Conservation (phyloP, 2,888 invertebrate genomes). For the Lysandra bellargus region DNA sequence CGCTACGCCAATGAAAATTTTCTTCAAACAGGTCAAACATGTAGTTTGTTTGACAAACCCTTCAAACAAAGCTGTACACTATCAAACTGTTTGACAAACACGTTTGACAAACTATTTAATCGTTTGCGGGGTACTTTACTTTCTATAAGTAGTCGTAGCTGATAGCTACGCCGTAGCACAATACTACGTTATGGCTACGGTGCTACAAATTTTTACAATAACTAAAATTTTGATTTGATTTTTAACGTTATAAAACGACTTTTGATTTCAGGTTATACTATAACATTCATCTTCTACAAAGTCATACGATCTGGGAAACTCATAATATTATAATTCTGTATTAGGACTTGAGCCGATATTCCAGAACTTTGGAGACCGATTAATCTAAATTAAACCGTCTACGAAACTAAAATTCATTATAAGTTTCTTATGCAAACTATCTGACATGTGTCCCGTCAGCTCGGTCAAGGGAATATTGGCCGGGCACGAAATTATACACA, state of each 20-base stretch:
- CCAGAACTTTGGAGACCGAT: not conserved
- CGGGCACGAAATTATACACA: constrained; percentile 70
- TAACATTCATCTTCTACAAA: not conserved
- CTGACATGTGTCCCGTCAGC: constrained; percentile 36
- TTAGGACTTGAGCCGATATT: not conserved
- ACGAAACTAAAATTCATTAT: constrained; percentile 24
- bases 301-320: too few relatives aligned
- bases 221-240: not conserved
- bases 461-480: constrained; percentile 55
- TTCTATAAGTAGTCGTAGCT: not conserved
- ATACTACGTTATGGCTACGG: not conserved
- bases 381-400: not conserved
- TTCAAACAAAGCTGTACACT: too few relatives aligned
- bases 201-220: not conserved
- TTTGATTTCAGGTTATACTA: too few relatives aligned
- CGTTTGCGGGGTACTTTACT: too few relatives aligned
- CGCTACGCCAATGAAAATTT: too few relatives aligned
- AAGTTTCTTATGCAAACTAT: constrained; percentile 34
- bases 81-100: too few relatives aligned
- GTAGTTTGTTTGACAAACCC: too few relatives aligned
- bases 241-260: not conserved
- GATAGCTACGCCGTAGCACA: not conserved
- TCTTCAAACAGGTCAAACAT: too few relatives aligned
- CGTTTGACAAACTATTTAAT: too few relatives aligned
- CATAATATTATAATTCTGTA: not conserved